phyloP scores from a whole-genome alignment of 1,140 invertebrate genomes.

The Achatina immaculata region DNA sequence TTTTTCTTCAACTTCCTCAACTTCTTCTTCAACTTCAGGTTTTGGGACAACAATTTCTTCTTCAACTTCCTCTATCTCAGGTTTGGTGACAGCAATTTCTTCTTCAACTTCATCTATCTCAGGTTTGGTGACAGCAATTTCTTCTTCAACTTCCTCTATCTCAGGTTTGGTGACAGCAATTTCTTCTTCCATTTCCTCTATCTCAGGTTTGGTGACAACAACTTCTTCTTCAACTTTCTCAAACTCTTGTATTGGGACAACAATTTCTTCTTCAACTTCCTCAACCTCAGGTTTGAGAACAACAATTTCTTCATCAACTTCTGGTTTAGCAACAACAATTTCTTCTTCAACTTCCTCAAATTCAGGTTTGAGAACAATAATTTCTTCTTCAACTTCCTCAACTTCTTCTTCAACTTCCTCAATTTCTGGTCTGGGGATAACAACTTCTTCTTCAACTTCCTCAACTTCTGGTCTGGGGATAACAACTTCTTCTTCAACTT shows the following conservation, averaged over 20 bases:
- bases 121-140: too few species aligned
- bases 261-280: not conserved
- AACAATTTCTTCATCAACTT: constrained; percentile 27
- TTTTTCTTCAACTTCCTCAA: not conserved
- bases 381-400: too few species aligned
- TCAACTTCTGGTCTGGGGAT: too few species aligned
- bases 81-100: constrained; percentile 10
- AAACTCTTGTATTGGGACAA: not conserved
- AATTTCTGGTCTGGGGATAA: too few species aligned
- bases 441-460: too few species aligned
- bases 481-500: too few species aligned
- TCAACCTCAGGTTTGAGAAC: not conserved
- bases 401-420: too few species aligned
- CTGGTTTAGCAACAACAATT: constrained; percentile 14
- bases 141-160: constrained; percentile 32
- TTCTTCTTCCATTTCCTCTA: too few species aligned
- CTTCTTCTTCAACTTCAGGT: constrained; percentile 33
- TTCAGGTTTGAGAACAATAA: too few species aligned
- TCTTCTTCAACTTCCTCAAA: too few species aligned
- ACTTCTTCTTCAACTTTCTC: not conserved
- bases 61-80: constrained; percentile 16
- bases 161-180: too few species aligned
- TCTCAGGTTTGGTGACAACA: not conserved
- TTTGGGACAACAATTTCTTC: constrained; percentile 40
- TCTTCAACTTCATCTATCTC: constrained; percentile 28